These are phyloP conservation scores for Hermodice carunculata DNA, from an alignment of 2,888 invertebrate genomes.

Conservation along the genomic window DNA sequence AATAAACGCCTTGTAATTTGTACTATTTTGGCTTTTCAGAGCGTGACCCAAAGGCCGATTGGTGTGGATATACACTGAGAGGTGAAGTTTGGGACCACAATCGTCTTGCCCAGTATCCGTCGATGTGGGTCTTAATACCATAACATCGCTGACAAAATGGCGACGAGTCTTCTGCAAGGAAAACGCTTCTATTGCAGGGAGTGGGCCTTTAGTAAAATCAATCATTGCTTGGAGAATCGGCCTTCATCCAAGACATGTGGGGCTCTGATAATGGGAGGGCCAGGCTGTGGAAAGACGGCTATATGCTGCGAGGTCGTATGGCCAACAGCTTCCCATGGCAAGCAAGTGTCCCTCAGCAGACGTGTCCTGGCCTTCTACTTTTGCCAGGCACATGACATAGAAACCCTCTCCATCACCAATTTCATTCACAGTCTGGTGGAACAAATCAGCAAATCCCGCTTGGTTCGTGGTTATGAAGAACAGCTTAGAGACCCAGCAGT, in stretches of 20 bases:
- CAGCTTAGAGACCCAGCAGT: slow-evolving; percentile 81
- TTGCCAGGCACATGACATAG: slow-evolving; percentile 72
- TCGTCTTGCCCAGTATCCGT: no score
- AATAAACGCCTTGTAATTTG: no score
- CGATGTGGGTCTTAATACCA: no score
- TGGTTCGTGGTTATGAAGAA: slow-evolving; percentile 55
- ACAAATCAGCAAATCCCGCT: slow-evolving; percentile 76
- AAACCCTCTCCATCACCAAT: slow-evolving; percentile 84
- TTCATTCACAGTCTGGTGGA: slow-evolving; percentile 76
- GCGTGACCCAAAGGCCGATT: no score
- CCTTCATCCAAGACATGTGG: slow-evolving; percentile 83
- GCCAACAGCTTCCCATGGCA: slow-evolving; percentile 79
- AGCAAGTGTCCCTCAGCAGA: slow-evolving; percentile 77
- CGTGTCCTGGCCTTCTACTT: slow-evolving; percentile 89
- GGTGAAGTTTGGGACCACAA: no score
- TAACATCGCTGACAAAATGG: slow-evolving; percentile 57
- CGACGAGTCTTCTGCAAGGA: slow-evolving; percentile 58
- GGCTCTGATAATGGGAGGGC: slow-evolving; percentile 88
- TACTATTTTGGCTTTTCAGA: no score
- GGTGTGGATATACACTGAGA: no score
- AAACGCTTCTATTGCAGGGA: slow-evolving; percentile 86
- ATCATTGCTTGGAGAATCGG: slow-evolving; percentile 90
- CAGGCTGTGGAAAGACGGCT: slow-evolving; percentile 92
- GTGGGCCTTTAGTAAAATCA: slow-evolving; percentile 95
- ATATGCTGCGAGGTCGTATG: slow-evolving; percentile 66